Base-by-base conservation (phyloP, 2,888 invertebrate genomes). In the Xestobium rufovillosum region DNA sequence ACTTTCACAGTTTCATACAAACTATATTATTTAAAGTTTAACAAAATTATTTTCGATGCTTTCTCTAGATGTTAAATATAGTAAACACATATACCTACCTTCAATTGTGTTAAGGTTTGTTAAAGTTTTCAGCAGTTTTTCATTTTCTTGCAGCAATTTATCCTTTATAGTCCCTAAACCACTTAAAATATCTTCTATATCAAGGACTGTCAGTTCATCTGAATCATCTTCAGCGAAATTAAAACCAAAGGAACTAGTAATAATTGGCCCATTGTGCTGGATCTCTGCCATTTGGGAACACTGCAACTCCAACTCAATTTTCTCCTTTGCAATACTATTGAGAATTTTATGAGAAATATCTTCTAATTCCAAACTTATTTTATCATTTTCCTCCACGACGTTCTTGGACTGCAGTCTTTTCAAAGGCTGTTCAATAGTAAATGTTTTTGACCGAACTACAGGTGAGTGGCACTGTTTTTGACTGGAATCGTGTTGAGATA, bases 341-440 rank as follows among this genome's bases (percentile, higher is more conserved):
- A 80, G 75, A 38, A 83, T 61, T 61, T 79, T 80, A 15, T 84
- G 63, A 1, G 83, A 81, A 51, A 86, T 82, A 59, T 87, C 83
- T 55, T 87, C 86, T 46, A 87, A 67, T 54, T 83, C 85, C 13
- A 76, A 68, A 51, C 77, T 76, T 51, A 72, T 70, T 48, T 69
- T 70, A 45, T 73, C 72, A 38, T 62, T 59, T 30, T 58, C 56
- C 36, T 58, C 57, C 13, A 44, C 31, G 9, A 61, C 43, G 36
- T 66, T 63, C 59, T 71, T 76, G 40, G 69, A 69, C 48, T 74
- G 57, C 32, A 71, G 56, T 48, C 68, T 68, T 1, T 69, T 65
- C 47, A 71, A 76, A 6, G 79, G 75, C 36, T 77, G 75, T 49
- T 76, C 75, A 47, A 80, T 79, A 11, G 80, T 80, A 48, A 80